A percentile compares a stretch with the other conserved stretches of the same genome.
Evolutionary conservation across 37 sponge, comb jelly and placozoan genomes (phyloP).

Genomic region (Cladorhizidae sp.): DNA sequence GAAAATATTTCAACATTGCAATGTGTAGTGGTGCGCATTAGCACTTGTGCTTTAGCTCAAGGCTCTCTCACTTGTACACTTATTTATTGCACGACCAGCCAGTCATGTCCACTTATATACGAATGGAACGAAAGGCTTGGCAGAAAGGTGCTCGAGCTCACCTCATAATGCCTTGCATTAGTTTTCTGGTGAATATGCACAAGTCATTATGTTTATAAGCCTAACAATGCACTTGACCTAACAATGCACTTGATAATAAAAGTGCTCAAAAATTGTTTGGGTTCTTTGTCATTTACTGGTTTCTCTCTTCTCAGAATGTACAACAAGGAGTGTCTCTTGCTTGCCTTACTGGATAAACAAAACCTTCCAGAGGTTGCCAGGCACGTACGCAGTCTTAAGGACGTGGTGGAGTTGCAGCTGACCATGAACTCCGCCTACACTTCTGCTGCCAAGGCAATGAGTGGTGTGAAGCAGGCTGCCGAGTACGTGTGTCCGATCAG

Average conservation of each 20-base stretch:
- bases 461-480: conserved; percentile 52
- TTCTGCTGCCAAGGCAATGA: conserved; percentile 60
- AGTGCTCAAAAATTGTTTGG: background rate
- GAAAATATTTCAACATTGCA: too few relatives aligned
- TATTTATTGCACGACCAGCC: too few relatives aligned
- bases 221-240: background rate
- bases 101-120: too few relatives aligned
- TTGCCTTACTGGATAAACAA: conserved; percentile 82
- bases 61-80: too few relatives aligned
- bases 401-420: conserved; percentile 70
- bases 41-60: too few relatives aligned
- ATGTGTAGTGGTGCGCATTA: too few relatives aligned
- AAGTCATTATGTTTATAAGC: background rate
- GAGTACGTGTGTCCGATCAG: conserved; percentile 90
- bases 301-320: conserved; percentile 68
- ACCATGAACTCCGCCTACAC: conserved; percentile 70
- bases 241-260: background rate
- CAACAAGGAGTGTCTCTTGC: conserved; percentile 92
- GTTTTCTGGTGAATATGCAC: background rate
- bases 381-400: conserved; percentile 77
- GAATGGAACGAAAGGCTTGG: too few relatives aligned
- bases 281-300: too few relatives aligned
- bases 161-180: too few relatives aligned
- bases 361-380: conserved; percentile 72
- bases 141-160: too few relatives aligned